These are phyloP conservation scores for Rhea americana DNA, from an alignment of 2,113 vertebrate species.

Conservation along the genomic window DNA sequence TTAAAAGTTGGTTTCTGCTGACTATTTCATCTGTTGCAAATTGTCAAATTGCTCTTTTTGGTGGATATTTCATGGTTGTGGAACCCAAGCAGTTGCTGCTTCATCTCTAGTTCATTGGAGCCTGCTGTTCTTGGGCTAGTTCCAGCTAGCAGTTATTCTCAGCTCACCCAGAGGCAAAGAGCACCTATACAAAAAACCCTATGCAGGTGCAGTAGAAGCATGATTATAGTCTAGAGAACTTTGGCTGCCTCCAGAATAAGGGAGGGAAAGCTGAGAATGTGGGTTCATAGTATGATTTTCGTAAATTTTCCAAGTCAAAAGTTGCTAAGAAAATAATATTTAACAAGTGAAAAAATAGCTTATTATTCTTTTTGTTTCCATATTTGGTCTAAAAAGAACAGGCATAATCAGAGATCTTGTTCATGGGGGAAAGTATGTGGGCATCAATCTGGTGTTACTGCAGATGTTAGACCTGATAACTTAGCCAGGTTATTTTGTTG, in stretches of 20 bases:
- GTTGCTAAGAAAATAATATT: conserved; percentile 18
- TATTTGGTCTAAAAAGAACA: conserved; percentile 36
- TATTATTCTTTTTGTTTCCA: conserved; percentile 41
- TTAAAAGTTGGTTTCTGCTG: background rate
- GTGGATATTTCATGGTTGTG: background rate
- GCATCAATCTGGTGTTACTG: conserved; percentile 56
- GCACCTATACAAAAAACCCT: background rate
- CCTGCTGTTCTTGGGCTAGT: background rate
- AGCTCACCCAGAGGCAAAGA: background rate
- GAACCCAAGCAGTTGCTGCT: background rate
- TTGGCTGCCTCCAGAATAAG: background rate
- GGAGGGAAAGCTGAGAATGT: background rate
- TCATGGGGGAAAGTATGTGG: conserved; percentile 30
- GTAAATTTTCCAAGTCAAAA: background rate
- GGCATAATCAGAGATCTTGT: conserved; percentile 31
- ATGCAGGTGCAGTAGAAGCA: background rate
- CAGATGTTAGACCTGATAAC: conserved; percentile 33
- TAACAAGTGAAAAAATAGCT: background rate
- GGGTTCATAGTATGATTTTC: background rate
- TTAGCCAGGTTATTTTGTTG: background rate
- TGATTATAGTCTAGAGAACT: background rate
- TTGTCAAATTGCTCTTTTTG: background rate
- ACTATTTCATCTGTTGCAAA: background rate
- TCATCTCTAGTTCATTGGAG: background rate
- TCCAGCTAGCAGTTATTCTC: background rate